Conservation (phyloP, 2,797 vertebrate species). For the Syncerus caffer region DNA sequence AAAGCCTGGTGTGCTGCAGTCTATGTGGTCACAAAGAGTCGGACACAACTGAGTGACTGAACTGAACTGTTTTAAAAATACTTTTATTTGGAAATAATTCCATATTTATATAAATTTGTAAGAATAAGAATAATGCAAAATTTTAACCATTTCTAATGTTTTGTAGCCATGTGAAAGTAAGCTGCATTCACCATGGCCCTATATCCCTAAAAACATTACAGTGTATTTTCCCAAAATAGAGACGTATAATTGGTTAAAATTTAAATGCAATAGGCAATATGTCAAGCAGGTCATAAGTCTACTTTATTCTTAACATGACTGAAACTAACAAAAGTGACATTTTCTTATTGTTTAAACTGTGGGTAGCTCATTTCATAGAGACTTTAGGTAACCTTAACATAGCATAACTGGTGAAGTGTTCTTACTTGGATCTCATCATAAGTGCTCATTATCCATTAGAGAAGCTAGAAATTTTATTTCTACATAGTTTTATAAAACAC, state of each 20-base stretch:
- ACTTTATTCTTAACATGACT: background rate
- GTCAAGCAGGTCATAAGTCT: background rate
- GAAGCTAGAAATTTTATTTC: background rate
- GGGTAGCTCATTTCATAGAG: background rate
- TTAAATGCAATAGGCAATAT: background rate
- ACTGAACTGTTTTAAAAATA: background rate
- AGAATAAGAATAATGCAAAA: slow-evolving; percentile 3
- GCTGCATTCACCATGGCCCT: background rate
- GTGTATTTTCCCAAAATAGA: background rate
- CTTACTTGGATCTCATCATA: background rate
- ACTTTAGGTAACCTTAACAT: background rate
- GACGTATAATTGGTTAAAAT: background rate
- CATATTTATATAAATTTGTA: background rate
- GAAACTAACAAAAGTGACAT: background rate
- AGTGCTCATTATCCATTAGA: background rate
- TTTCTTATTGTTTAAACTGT: slow-evolving; percentile 11
- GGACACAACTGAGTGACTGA: background rate
- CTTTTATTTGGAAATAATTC: slow-evolving; percentile 4
- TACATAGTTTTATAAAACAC: background rate
- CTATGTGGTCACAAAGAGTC: background rate
- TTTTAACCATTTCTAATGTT: background rate
- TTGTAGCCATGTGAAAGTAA: background rate
- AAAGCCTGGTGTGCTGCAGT: background rate
- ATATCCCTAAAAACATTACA: background rate
- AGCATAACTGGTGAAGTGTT: background rate